phyloP scores from a whole-genome alignment of 2,113 vertebrate genomes.

The Gopherus flavomarginatus region DNA sequence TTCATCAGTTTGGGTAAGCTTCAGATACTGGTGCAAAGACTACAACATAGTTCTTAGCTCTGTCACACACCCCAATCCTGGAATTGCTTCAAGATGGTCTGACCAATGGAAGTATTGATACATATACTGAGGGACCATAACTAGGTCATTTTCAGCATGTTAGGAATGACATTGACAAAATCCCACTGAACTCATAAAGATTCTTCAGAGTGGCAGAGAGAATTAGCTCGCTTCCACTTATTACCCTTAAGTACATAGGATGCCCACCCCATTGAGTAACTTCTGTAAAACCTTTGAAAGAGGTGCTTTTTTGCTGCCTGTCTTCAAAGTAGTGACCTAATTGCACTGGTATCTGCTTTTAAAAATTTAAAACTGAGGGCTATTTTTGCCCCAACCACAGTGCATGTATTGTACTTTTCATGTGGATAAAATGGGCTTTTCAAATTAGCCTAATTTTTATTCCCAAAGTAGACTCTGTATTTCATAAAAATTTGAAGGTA shows the following conservation, averaged over 20 bases:
- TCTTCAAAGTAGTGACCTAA: not conserved
- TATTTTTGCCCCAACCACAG: not conserved
- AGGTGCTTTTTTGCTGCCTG: not conserved
- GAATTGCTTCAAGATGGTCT: not conserved
- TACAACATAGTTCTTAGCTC: not conserved
- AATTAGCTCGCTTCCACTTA: not conserved
- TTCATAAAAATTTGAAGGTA: not conserved
- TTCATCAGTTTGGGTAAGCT: not conserved
- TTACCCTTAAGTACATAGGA: not conserved
- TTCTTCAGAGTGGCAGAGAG: not conserved
- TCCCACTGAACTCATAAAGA: not conserved
- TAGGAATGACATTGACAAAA: not conserved
- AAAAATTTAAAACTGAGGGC: not conserved
- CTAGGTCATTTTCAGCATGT: not conserved
- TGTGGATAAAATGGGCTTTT: not conserved
- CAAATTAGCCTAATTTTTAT: not conserved
- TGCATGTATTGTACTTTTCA: not conserved
- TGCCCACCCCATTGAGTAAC: not conserved
- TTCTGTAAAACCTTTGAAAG: not conserved
- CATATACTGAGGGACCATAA: not conserved
- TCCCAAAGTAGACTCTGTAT: not conserved
- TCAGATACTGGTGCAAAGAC: not conserved
- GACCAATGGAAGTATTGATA: not conserved
- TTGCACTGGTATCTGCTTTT: not conserved
- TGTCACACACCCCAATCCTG: not conserved